Evolutionary conservation across 1,140 invertebrate species (phyloP).

Genomic region (Gryllus bimaculatus): DNA sequence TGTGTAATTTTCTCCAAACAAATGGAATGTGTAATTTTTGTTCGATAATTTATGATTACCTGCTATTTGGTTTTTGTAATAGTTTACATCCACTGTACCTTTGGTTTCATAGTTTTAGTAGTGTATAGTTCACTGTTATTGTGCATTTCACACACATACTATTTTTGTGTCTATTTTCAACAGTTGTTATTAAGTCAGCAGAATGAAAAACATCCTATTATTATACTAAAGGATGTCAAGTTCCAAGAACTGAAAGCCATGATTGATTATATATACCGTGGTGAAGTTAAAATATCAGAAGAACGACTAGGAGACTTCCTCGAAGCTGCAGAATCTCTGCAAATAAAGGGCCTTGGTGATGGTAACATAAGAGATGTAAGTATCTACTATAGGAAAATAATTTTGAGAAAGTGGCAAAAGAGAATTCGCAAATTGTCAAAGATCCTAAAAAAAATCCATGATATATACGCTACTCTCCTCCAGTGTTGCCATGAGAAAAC

Average conservation of each 20-base stretch:
- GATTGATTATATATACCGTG: constrained; percentile 91
- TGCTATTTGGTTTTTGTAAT: too few species aligned
- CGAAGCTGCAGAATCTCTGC: constrained; percentile 81
- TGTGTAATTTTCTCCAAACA: too few species aligned
- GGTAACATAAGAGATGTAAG: constrained; percentile 36
- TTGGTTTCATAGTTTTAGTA: neutral
- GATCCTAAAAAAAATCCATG: too few species aligned
- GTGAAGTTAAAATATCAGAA: constrained; percentile 88
- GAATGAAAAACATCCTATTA: constrained; percentile 83
- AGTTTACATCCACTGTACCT: too few species aligned
- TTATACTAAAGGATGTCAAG: constrained; percentile 85
- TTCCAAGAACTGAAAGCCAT: constrained; percentile 83
- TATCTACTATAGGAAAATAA: constrained; percentile 26
- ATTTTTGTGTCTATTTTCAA: neutral
- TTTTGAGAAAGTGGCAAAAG: too few species aligned
- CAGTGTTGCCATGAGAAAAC: too few species aligned
- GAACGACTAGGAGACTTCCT: constrained; percentile 79
- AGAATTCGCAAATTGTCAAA: too few species aligned
- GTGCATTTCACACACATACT: neutral
- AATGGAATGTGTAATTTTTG: too few species aligned
- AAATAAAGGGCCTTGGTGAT: constrained; percentile 77
- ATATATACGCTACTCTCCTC: too few species aligned
- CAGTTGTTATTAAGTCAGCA: constrained; percentile 75
- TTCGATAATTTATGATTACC: too few species aligned
- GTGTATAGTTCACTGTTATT: neutral